Evolutionary conservation across 2,113 vertebrate species (phyloP).

Genomic region (Piliocolobus tephrosceles): DNA sequence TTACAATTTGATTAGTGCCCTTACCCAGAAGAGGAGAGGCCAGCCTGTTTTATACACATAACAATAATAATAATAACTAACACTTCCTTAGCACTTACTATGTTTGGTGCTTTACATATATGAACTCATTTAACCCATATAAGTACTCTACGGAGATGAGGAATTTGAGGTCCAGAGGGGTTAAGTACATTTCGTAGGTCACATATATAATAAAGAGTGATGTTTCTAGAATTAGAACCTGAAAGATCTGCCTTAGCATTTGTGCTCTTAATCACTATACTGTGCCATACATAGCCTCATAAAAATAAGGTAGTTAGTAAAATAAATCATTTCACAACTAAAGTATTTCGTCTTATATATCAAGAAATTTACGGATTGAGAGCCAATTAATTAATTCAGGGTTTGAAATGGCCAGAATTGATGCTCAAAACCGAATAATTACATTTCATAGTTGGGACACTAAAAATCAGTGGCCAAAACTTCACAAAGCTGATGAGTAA

Average conservation of each 20-base stretch:
- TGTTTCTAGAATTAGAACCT: background rate
- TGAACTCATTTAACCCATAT: background rate
- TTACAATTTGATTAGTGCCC: background rate
- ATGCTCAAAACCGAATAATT: background rate
- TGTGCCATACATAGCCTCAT: background rate
- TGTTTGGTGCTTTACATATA: background rate
- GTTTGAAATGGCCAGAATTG: background rate
- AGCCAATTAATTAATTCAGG: background rate
- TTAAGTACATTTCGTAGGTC: background rate
- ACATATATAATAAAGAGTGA: background rate
- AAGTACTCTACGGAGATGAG: background rate
- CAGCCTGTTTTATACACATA: background rate
- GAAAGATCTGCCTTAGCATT: background rate
- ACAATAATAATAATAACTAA: background rate
- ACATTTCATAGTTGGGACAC: slow-evolving; percentile 31
- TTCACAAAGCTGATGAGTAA: background rate
- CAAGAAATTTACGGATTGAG: background rate
- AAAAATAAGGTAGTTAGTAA: background rate
- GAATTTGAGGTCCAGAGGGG: background rate
- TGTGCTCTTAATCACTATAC: background rate
- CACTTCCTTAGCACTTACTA: background rate
- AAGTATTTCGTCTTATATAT: background rate
- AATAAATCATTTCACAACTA: background rate
- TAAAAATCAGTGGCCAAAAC: background rate
- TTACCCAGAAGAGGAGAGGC: background rate